Conservation (phyloP, 2,113 vertebrate species). For the Erinaceus europaeus region DNA sequence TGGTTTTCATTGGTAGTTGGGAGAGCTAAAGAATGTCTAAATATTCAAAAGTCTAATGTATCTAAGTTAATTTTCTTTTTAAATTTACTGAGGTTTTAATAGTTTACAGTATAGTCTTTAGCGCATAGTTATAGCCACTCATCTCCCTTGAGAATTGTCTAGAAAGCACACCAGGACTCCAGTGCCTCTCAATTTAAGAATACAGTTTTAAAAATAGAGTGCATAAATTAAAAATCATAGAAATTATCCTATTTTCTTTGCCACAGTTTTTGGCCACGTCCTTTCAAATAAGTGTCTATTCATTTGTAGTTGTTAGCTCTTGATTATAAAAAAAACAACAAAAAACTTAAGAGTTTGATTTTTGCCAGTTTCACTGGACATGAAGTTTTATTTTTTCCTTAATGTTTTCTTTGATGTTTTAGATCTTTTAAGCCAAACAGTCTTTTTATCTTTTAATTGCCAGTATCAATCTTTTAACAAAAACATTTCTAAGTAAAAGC, state of each 20-base stretch:
- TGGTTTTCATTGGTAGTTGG: constrained; percentile 11
- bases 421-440: not conserved
- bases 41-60: not conserved
- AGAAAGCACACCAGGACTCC: no score
- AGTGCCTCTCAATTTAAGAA: no score
- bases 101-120: no score
- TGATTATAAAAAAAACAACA: not conserved
- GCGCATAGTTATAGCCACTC: not conserved
- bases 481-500: constrained; percentile 17
- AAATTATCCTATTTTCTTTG: constrained; percentile 5
- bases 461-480: not conserved
- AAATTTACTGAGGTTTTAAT: no score
- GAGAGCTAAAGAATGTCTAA: not conserved
- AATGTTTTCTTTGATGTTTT: constrained; percentile 47
- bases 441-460: constrained; percentile 27
- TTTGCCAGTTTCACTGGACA: not conserved
- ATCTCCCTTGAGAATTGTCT: no score
- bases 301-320: constrained; percentile 26
- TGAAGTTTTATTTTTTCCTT: constrained; percentile 18
- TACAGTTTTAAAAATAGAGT: no score
- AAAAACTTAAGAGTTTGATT: constrained; percentile 25
- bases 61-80: not conserved
- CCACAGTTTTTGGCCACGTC: not conserved
- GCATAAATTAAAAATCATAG: not conserved
- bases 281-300: no score